Base-by-base conservation (phyloP, 2,113 vertebrate genomes). In the Fregata magnificens region DNA sequence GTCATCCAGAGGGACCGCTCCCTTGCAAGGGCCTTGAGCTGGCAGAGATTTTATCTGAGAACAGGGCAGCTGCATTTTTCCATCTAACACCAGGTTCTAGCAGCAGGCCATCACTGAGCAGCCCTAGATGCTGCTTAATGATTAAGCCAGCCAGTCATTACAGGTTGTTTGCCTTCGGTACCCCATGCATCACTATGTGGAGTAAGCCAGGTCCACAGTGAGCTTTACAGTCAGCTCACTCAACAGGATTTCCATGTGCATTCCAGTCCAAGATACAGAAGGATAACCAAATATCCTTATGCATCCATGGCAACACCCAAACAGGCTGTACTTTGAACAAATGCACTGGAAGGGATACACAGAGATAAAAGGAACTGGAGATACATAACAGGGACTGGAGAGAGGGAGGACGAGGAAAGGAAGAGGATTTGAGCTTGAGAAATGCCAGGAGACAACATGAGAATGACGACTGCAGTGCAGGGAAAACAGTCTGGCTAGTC, bases 241-340 rank as follows among this genome's bases (percentile, higher is more conserved):
- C 59, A 38, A 71, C 70, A 62, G 55, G 53, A 91, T 67, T 47
- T 69, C 62, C 58, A 71, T 1, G 8, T 29, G 66, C 59, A 84
- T 56, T 87, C 63, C 56, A 79, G 72, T 6, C 40, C 56, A n/a
- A 38, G 55, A 55, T 1, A 44, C 18, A 76, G 71, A 82, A 50
- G 76, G 47, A 91, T 16, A 88, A 82, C 62, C 42, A 83, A 87
- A 77, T 62, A 89, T 36, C 52, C 70, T 66, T 42, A 32, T 38
- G 78, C 82, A 78, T 80, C 95, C 89, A 86, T 61, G 66, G 92
- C 67, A 96, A 96, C 86, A 52, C 25, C 53, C 80, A 77, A 91
- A 93, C 47, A 83, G 83, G 59, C 81, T 93, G 84, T n/a, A 34
- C 70, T 59, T 81, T 38, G 45, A 92, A 74, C 14, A 92, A 92